Evolutionary conservation across 2,888 invertebrate genomes (phyloP).

Genomic region (Psylliodes chrysocephalus): DNA sequence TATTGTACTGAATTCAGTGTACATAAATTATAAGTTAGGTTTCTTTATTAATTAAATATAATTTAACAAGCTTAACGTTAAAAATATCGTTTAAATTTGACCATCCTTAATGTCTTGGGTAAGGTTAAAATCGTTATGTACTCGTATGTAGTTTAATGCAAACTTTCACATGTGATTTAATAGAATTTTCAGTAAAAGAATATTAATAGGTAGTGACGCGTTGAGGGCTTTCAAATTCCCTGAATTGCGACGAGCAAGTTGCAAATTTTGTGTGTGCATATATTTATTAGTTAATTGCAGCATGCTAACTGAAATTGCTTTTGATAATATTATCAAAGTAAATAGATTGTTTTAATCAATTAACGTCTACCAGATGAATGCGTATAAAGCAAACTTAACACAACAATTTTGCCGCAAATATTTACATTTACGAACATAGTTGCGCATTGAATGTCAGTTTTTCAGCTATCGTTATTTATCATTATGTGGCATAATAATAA

Average conservation of each 20-base stretch:
- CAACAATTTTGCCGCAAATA: slow-evolving; percentile 1
- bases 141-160: not conserved
- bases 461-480: no score
- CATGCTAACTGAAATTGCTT: slow-evolving; percentile 16
- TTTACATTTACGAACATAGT: not conserved
- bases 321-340: slow-evolving; percentile 18
- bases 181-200: slow-evolving; percentile 1
- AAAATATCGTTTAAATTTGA: no score
- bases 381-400: not conserved
- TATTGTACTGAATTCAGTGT: no score
- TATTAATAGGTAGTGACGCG: not conserved
- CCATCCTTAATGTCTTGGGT: no score
- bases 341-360: slow-evolving; percentile 16
- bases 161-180: slow-evolving; percentile 12
- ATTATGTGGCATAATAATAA: no score
- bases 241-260: slow-evolving; percentile 7
- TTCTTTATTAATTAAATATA: no score
- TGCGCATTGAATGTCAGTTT: not conserved
- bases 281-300: slow-evolving; percentile 14
- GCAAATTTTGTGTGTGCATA: slow-evolving; percentile 15
- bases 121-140: not conserved
- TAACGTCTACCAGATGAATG: slow-evolving; percentile 11
- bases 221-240: slow-evolving; percentile 4
- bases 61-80: no score
- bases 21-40: no score